phyloP scores from a whole-genome alignment of 1,140 invertebrate species.

The Ips typographus region DNA sequence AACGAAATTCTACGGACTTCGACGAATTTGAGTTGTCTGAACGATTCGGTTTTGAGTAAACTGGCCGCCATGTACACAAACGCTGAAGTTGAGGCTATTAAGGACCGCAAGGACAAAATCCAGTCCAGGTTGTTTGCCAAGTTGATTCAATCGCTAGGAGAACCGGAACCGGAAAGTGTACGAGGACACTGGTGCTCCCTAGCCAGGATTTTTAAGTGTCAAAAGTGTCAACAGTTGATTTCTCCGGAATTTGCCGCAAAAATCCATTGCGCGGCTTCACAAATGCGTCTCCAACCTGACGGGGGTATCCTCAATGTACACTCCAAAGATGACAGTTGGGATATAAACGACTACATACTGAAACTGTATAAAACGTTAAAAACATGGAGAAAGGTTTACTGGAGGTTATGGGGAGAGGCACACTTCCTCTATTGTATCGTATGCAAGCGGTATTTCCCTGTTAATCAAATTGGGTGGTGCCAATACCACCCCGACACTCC shows the following conservation, averaged over 20 bases:
- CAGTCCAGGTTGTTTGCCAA: conserved; percentile 81
- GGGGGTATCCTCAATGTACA: conserved; percentile 71
- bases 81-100: conserved; percentile 71
- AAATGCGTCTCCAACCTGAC: conserved; percentile 68
- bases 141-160: conserved; percentile 72
- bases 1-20: conserved; percentile 76
- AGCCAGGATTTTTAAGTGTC: conserved; percentile 63
- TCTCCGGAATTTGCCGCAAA: conserved; percentile 63
- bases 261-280: conserved; percentile 66
- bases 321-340: conserved; percentile 75
- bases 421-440: conserved; percentile 77
- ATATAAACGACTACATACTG: conserved; percentile 78
- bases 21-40: conserved; percentile 78
- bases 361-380: conserved; percentile 75
- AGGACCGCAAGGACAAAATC: conserved; percentile 81
- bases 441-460: conserved; percentile 75
- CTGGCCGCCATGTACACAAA: conserved; percentile 80
- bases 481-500: conserved; percentile 73
- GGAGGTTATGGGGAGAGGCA: conserved; percentile 86
- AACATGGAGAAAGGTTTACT: conserved; percentile 88
- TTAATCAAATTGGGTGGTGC: conserved; percentile 77
- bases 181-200: conserved; percentile 78
- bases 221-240: conserved; percentile 59
- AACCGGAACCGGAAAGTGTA: conserved; percentile 68
- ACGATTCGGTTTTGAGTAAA: conserved; percentile 74